These are phyloP conservation scores for Halocynthia roretzi DNA, from an alignment of 23 tunicate species.

Conservation along the genomic window DNA sequence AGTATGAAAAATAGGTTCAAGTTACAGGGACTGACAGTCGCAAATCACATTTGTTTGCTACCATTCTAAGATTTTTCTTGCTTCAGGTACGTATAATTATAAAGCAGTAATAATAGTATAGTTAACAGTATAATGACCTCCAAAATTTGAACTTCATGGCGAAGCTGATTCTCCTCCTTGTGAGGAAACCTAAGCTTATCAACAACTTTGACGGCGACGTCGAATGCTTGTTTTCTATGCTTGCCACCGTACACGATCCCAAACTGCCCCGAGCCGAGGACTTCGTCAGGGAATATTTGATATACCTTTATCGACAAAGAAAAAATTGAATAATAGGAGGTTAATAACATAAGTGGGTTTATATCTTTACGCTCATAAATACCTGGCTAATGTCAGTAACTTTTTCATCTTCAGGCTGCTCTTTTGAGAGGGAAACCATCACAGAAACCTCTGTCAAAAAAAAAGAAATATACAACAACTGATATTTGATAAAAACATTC, in stretches of 20 bases:
- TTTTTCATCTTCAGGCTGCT: conserved; percentile 46
- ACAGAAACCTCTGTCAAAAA: conserved; percentile 70
- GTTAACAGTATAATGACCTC: conserved; percentile 44
- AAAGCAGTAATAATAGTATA: too few relatives aligned
- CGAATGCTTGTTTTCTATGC: conserved; percentile 72
- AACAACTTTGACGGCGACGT: conserved; percentile 97
- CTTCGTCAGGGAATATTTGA: conserved; percentile 97
- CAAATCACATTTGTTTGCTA: background rate
- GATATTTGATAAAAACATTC: background rate
- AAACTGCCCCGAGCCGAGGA: conserved; percentile 98
- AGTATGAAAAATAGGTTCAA: too few relatives aligned
- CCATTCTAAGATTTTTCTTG: background rate
- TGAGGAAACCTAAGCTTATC: conserved; percentile 93
- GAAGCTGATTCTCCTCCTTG: conserved; percentile 90
- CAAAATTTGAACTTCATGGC: conserved; percentile 96
- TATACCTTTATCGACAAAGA: conserved; percentile 30
- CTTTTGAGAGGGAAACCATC: conserved; percentile 77
- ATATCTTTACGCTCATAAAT: background rate
- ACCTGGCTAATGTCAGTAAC: conserved; percentile 89
- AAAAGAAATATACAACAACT: background rate
- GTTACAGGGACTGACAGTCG: too few relatives aligned
- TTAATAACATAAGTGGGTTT: background rate
- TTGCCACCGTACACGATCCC: conserved; percentile 99
- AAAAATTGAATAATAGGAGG: background rate
- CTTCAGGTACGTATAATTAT: background rate